Evolutionary conservation across 2,113 vertebrate genomes (phyloP).

Genomic region (Tylochromis polylepis): DNA sequence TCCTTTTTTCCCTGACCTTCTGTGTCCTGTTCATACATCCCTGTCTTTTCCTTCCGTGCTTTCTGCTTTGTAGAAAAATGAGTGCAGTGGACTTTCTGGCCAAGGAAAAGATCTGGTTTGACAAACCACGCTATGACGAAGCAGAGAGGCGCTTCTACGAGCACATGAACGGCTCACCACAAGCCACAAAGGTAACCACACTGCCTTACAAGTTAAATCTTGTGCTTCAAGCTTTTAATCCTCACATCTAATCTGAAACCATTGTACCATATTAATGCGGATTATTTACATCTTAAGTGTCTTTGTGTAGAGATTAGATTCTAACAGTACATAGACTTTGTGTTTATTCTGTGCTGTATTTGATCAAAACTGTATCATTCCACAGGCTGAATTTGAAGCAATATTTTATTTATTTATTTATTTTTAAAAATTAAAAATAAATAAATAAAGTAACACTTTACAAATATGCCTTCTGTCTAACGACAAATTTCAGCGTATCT

Average conservation of each 20-base stretch:
- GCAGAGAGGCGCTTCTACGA: conserved; percentile 87
- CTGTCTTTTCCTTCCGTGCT: neutral
- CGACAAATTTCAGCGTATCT: neutral
- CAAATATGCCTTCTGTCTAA: neutral
- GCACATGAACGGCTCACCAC: conserved; percentile 68
- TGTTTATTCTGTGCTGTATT: neutral
- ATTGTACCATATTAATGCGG: neutral
- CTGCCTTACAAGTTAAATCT: neutral
- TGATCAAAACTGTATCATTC: neutral
- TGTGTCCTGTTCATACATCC: conserved; percentile 5
- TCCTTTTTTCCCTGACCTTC: neutral
- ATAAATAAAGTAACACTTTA: neutral
- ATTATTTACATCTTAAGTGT: neutral
- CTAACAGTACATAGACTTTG: neutral
- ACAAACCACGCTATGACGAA: conserved; percentile 89
- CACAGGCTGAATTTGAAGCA: neutral
- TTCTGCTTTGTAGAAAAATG: conserved; percentile 79
- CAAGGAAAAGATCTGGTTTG: conserved; percentile 94
- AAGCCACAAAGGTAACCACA: conserved; percentile 43
- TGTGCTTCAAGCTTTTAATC: neutral
- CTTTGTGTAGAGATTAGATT: neutral
- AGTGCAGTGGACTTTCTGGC: conserved; percentile 72
- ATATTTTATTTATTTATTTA: neutral
- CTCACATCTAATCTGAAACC: neutral
- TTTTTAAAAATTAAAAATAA: neutral